Conservation (phyloP, 2,888 invertebrate genomes). For the Scaptomyza tumidula region DNA sequence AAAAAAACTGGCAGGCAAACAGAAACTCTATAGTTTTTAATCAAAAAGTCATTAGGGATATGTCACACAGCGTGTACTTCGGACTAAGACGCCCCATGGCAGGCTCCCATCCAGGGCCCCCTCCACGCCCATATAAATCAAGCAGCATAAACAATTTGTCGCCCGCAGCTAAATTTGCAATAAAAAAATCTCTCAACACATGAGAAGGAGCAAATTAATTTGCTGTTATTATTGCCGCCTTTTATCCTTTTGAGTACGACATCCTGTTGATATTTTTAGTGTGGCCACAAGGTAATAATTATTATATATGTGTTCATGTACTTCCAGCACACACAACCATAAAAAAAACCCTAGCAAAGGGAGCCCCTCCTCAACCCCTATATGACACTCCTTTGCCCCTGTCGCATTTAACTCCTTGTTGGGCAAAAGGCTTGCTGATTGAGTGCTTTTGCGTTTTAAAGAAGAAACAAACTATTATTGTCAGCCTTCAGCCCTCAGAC, state of each 20-base stretch:
- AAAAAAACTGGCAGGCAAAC: slow-evolving; percentile 55
- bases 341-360: slow-evolving; percentile 17
- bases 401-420: slow-evolving; percentile 53
- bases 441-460: slow-evolving; percentile 48
- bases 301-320: slow-evolving; percentile 44
- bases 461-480: slow-evolving; percentile 35
- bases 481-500: slow-evolving; percentile 30
- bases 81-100: slow-evolving; percentile 3
- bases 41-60: slow-evolving; percentile 71
- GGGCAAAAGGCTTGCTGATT: slow-evolving; percentile 56
- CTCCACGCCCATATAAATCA: slow-evolving; percentile 55
- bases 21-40: slow-evolving; percentile 77
- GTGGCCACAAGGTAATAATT: slow-evolving; percentile 70
- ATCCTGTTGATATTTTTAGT: slow-evolving; percentile 71
- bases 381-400: background rate
- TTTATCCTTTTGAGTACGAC: slow-evolving; percentile 65
- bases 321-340: slow-evolving; percentile 19
- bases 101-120: slow-evolving; percentile 1
- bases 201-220: slow-evolving; percentile 65
- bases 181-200: slow-evolving; percentile 71
- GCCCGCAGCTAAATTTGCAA: slow-evolving; percentile 71
- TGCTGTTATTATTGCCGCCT: slow-evolving; percentile 54
- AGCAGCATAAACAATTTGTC: slow-evolving; percentile 76
- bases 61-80: slow-evolving; percentile 67
- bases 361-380: slow-evolving; percentile 49